Evolutionary conservation across 2,113 vertebrate species (phyloP).

Genomic region (Etheostoma spectabile): DNA sequence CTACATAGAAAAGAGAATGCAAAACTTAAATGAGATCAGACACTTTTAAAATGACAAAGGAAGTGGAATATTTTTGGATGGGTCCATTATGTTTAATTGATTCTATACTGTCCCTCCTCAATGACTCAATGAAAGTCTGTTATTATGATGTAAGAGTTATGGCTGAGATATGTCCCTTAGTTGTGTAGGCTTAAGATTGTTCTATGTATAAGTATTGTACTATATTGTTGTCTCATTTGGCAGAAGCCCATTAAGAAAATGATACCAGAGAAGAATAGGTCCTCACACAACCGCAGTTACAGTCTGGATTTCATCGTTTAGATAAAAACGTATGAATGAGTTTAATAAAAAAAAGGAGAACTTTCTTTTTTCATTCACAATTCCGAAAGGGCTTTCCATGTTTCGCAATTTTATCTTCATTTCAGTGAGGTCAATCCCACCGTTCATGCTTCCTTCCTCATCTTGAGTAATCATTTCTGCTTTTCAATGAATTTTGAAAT

Average conservation of each 20-base stretch:
- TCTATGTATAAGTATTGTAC: not conserved
- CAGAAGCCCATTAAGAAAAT: constrained; percentile 17
- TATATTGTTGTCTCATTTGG: constrained; percentile 23
- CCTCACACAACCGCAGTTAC: not conserved
- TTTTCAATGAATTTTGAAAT: constrained; percentile 18
- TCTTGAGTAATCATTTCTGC: constrained; percentile 47
- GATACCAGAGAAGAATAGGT: constrained; percentile 7
- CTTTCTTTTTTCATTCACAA: not conserved
- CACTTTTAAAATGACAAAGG: constrained; percentile 13
- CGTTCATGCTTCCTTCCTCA: constrained; percentile 54
- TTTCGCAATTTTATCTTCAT: not conserved
- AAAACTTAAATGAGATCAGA: not conserved
- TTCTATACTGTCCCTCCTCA: constrained; percentile 20
- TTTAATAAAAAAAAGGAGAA: not conserved
- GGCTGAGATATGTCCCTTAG: not conserved
- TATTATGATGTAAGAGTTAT: constrained; percentile 27
- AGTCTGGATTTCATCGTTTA: not conserved
- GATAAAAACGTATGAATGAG: constrained; percentile 3
- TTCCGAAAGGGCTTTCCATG: not conserved
- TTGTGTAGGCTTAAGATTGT: constrained; percentile 11
- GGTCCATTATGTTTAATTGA: constrained; percentile 38
- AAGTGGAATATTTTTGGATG: not conserved
- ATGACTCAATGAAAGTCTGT: constrained; percentile 17
- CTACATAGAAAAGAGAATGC: not conserved
- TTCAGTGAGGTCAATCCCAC: constrained; percentile 9